A percentile compares a stretch with the other conserved stretches of the same genome.
These are phyloP conservation scores for Scaptomyza montana DNA, from an alignment of 1,140 invertebrate species.

Conservation along the genomic window DNA sequence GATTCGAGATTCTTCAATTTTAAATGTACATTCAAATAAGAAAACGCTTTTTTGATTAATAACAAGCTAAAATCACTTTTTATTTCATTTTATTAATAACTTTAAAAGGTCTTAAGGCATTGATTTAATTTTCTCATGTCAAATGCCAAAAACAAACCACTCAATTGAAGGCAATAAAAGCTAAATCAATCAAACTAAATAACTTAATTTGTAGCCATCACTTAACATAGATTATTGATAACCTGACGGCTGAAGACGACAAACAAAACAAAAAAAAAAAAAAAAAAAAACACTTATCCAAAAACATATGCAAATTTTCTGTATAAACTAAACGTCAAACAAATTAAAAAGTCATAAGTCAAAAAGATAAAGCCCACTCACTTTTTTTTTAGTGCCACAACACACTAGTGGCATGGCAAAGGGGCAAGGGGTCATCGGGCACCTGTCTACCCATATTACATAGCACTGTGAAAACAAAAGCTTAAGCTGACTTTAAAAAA, in stretches of 20 bases:
- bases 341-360: constrained; percentile 25
- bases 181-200: constrained; percentile 19
- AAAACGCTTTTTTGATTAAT: too few relatives aligned
- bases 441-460: constrained; percentile 37
- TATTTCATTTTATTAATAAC: too few relatives aligned
- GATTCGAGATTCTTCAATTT: too few relatives aligned
- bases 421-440: constrained; percentile 1
- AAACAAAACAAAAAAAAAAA: background rate
- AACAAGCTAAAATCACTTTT: too few relatives aligned
- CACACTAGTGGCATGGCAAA: background rate
- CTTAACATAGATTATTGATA: constrained; percentile 11
- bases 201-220: constrained; percentile 9
- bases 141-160: too few relatives aligned
- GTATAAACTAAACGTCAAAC: constrained; percentile 1
- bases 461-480: constrained; percentile 28
- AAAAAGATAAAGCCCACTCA: constrained; percentile 25
- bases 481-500: constrained; percentile 8
- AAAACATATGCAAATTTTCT: constrained; percentile 29
- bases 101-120: too few relatives aligned
- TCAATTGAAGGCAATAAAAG: background rate
- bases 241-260: constrained; percentile 3
- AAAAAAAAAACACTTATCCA: constrained; percentile 1
- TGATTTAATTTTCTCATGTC: too few relatives aligned
- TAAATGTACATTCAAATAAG: too few relatives aligned
- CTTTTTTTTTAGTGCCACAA: constrained; percentile 11